A percentile compares a stretch with the other conserved stretches of the same genome.
These are phyloP conservation scores for Orussus abietinus DNA, from an alignment of 1,140 invertebrate species.

Conservation along the genomic window DNA sequence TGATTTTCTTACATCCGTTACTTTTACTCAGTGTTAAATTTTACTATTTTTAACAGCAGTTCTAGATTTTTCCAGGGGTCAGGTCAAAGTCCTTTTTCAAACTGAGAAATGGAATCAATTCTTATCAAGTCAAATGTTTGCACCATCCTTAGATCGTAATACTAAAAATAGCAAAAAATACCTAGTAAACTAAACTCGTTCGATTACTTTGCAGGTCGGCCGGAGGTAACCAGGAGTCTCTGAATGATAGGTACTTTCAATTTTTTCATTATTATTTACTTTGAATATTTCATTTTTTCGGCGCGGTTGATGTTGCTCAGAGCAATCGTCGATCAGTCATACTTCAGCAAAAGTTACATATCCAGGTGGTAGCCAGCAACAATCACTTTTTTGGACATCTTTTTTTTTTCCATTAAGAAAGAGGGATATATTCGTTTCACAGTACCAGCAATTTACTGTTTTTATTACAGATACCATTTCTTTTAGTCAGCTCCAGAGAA, in stretches of 20 bases:
- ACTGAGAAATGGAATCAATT: slow-evolving; percentile 21
- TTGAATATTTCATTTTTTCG: too few species aligned
- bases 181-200: slow-evolving; percentile 36
- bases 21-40: slow-evolving; percentile 29
- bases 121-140: slow-evolving; percentile 16
- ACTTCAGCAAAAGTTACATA: slow-evolving; percentile 15
- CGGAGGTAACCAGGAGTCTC: slow-evolving; percentile 42
- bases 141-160: neutral
- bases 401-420: slow-evolving; percentile 19
- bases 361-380: slow-evolving; percentile 18
- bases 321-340: too few species aligned
- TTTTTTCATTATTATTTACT: slow-evolving; percentile 32
- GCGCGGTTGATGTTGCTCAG: too few species aligned
- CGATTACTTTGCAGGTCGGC: slow-evolving; percentile 48
- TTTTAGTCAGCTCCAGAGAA: slow-evolving; percentile 24
- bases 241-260: slow-evolving; percentile 49
- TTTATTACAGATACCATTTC: slow-evolving; percentile 31
- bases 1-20: slow-evolving; percentile 22
- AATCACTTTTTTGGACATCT: slow-evolving; percentile 14
- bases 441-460: slow-evolving; percentile 17
- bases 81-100: slow-evolving; percentile 37
- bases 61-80: slow-evolving; percentile 46
- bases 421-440: slow-evolving; percentile 9
- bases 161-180: slow-evolving; percentile 19
- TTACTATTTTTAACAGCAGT: slow-evolving; percentile 40